Percentiles rank a stretch among this genome's conserved stretches.
Evolutionary conservation across 2,797 vertebrate species (phyloP).

Genomic region (Phalanger gymnotis): DNA sequence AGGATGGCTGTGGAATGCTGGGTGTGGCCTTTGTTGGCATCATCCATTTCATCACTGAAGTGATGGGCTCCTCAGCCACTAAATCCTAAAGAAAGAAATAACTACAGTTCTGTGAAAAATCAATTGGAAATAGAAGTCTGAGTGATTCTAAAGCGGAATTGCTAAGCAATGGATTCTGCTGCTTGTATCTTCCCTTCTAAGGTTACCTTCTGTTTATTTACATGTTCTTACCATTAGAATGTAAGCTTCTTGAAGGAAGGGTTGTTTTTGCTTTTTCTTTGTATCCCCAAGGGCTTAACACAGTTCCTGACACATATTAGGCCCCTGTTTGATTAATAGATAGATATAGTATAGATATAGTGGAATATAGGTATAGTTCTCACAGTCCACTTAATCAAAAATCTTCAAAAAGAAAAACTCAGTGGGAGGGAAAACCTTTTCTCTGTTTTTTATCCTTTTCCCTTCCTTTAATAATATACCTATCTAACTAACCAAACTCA

Average conservation of each 20-base stretch:
- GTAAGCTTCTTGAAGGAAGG: not conserved
- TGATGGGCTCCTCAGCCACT: not conserved
- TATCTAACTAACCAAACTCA: not conserved
- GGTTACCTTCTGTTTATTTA: not conserved
- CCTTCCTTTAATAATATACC: not conserved
- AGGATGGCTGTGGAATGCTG: not conserved
- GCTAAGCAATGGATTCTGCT: not conserved
- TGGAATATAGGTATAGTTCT: too few relatives aligned
- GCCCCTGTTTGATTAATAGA: not conserved
- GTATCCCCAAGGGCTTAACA: not conserved
- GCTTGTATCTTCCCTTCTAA: not conserved
- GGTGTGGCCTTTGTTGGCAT: not conserved
- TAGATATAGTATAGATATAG: too few relatives aligned
- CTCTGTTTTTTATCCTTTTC: slow-evolving; percentile 18
- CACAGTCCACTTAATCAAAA: not conserved
- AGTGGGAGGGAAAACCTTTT: not conserved
- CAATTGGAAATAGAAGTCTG: not conserved
- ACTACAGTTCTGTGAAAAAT: not conserved
- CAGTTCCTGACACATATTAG: not conserved
- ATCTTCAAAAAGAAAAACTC: not conserved
- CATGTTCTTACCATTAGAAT: not conserved
- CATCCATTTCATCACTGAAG: not conserved
- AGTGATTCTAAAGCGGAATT: not conserved
- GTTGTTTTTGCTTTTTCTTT: not conserved
- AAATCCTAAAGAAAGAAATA: not conserved